Evolutionary conservation across 1,140 invertebrate genomes (phyloP).

Genomic region (Drosophila lacteicornis): DNA sequence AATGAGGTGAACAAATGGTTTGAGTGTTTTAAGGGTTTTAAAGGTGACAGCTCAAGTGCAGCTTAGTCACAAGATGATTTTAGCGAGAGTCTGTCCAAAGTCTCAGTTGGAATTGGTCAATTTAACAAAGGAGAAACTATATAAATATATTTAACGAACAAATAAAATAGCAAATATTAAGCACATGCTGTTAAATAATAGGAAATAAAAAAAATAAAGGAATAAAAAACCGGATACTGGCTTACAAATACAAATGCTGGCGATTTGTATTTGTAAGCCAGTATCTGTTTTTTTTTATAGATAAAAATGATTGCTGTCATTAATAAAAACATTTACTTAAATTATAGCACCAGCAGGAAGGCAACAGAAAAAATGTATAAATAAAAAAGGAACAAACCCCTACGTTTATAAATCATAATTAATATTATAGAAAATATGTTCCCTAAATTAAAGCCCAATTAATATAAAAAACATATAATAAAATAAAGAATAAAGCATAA

Average conservation of each 20-base stretch:
- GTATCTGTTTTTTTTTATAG: not conserved
- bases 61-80: conserved; percentile 16
- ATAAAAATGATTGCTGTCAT: too few relatives aligned
- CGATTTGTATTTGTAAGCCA: not conserved
- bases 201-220: too few relatives aligned
- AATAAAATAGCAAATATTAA: not conserved
- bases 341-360: too few relatives aligned
- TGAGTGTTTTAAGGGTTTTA: not conserved
- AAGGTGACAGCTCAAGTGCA: not conserved
- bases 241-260: too few relatives aligned
- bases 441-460: not conserved
- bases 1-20: conserved; percentile 17
- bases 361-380: too few relatives aligned
- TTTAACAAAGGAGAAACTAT: not conserved
- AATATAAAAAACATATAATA: not conserved
- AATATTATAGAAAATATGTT: not conserved
- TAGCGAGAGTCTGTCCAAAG: not conserved
- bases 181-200: not conserved
- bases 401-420: not conserved
- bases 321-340: too few relatives aligned
- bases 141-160: not conserved
- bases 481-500: conserved; percentile 1
- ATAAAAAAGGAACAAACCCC: too few relatives aligned
- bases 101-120: not conserved
- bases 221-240: too few relatives aligned